Base-by-base conservation (phyloP, 2,888 invertebrate species). In the Sphaeridia pumilis region DNA sequence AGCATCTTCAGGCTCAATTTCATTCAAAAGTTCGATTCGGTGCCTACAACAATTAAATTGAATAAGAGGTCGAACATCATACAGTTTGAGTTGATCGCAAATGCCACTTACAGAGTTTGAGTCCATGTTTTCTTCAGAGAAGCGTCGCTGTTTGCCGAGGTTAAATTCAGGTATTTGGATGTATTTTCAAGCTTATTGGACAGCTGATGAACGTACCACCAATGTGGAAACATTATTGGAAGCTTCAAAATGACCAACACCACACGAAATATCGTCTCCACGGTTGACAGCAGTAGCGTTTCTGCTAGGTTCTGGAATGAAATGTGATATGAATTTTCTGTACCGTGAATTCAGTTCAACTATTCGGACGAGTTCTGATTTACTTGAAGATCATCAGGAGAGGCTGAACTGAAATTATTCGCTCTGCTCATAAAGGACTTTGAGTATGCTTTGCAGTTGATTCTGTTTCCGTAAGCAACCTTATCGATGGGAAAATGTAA, bases 381-480 rank as follows among this genome's bases (percentile, higher is more conserved):
- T 17, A 5, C 4, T 12, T 43, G 24, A 43, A 21, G 31, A 31
- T 31, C 31, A 31, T 14, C 7, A 31, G 31, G 14, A 7, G 7
- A 10, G 7, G 31, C 31, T 31, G 14, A 31, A 31, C 14, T 31
- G 31, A 31, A 7, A 31, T 31, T n/a, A n/a, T n/a, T n/a, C n/a
- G n/a, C n/a, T n/a, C n/a, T n/a, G n/a, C n/a, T n/a, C n/a, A n/a
- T n/a, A n/a, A n/a, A n/a, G n/a, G n/a, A n/a, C n/a, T n/a, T n/a
- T n/a, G n/a, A n/a, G n/a, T n/a, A n/a, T n/a, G 25, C n/a, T 12
- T 24, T 45, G 27, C 45, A 45, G 17, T 24, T n/a, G n/a, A 45
- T 27, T n/a, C 45, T 24, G 45, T 26, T 45, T 12, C 45, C 45
- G 27, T 26, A 45, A 3, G 7, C 21, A 14, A 27, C 45, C 27